phyloP scores from a whole-genome alignment of 2,888 invertebrate genomes.

The Eupithecia dodoneata region DNA sequence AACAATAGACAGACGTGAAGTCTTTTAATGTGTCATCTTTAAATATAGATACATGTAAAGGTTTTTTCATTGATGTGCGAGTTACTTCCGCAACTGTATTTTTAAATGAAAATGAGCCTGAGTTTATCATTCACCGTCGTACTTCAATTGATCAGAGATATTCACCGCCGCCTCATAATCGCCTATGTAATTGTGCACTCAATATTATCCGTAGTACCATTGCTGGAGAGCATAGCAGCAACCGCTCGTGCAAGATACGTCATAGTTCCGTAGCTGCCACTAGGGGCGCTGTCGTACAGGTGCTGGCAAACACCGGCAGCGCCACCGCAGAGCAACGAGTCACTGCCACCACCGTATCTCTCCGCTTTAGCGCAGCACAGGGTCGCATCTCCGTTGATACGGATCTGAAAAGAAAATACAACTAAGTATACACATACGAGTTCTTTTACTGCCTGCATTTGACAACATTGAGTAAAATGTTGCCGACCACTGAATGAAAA shows the following conservation, averaged over 20 bases:
- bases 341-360: slow-evolving; percentile 77
- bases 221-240: slow-evolving; percentile 86
- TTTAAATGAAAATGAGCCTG: not conserved
- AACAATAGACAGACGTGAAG: not conserved
- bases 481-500: too few relatives aligned
- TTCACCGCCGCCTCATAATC: not conserved
- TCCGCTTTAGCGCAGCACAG: slow-evolving; percentile 94
- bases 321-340: slow-evolving; percentile 92
- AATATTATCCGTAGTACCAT: slow-evolving; percentile 62
- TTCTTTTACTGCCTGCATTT: too few relatives aligned
- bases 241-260: slow-evolving; percentile 96
- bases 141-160: not conserved
- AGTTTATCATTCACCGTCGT: not conserved
- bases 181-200: slow-evolving; percentile 90
- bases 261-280: slow-evolving; percentile 98
- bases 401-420: slow-evolving; percentile 83
- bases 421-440: too few relatives aligned
- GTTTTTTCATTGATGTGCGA: not conserved
- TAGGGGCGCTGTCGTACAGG: slow-evolving; percentile 99
- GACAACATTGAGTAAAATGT: too few relatives aligned
- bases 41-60: not conserved
- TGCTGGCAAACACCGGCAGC: slow-evolving; percentile 98
- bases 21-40: not conserved
- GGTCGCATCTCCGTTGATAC: slow-evolving; percentile 95
- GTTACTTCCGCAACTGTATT: not conserved